Evolutionary conservation across 2,888 invertebrate species (phyloP), one percentile per base, ranked within the genome.

Genomic region (Epinotia nisella): DNA sequence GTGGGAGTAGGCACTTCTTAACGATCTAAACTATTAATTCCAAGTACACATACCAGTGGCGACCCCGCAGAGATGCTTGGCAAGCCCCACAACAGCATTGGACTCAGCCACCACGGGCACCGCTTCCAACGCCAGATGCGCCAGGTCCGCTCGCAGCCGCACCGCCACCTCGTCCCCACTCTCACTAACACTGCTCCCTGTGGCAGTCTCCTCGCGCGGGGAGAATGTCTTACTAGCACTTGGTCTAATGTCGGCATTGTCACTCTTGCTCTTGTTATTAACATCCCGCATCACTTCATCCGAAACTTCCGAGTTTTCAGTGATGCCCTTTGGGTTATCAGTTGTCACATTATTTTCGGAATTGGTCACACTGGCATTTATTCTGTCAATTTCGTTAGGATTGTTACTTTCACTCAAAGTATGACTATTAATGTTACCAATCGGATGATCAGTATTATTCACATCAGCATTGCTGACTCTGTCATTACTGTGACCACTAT

Each of bases 11-110:
- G n/a, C n/a, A n/a, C n/a, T n/a, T n/a, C n/a, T n/a, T n/a, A 11
- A 41, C 13, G 41, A 41, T 13, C 1, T 41, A 41, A 2, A 41
- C 41, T 11, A 41, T 41, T 51, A 17, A 13, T 13, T 51, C 49
- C 45, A 24, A 45, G 11, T 13, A 45, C n/a, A 56, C 66, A 74
- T 83, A 97, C 97, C 97, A 69, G 98, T 98, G 51, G 98, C 98
- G 39, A 94, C 96, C 0, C 98, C 98, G 88, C 98, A 98, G 55
- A 98, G 94, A 88, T 98, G 98, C 88, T 98, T 98, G 1, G 98
- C 97, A 24, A 97, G 90, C 0, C 96, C 98, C 39, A 98, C 96
- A 59, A 97, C 94, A 49, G 94, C 86, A 7, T 83, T 80, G 21
- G 77, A 17, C n/a, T 0, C 66, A 2, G 7, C 51, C 58, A 89